Base-by-base conservation (phyloP, 2,888 invertebrate species). In the Pherbina coryleti region DNA sequence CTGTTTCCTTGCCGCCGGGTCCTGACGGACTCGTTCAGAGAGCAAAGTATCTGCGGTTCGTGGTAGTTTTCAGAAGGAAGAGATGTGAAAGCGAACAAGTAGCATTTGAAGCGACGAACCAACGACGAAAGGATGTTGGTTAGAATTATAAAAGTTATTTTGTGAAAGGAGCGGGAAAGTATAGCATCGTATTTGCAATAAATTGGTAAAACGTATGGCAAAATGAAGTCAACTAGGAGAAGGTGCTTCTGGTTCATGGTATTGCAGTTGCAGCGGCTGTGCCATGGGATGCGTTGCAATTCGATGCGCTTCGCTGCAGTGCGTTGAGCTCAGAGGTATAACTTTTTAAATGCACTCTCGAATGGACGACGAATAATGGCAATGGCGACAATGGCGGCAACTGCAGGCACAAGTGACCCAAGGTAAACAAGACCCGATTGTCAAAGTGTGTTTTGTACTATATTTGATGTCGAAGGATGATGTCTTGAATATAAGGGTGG, bases 131-230 rank as follows among this genome's bases (percentile, higher is more conserved):
- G 44, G 67, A 67, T 31, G 44, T 22, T n/a, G 37, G 70, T 53
- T 31, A 31, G 31, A 70, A 55, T 70, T 70, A 55, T 70, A 53
- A 70, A 55, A 70, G 70, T 51, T 51, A 55, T 70, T 53, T 70
- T 9, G 31, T 25, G 31, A 31, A 25, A 7, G 55, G 55, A 55
- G 44, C 64, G 34, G n/a, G 37, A 34, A 37, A 34, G 44, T 14
- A 28, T 5, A 44, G 44, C 51, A 51, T 17, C 69, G 28, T 69
- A 69, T 51, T 55, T 57, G 57, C 37, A 57, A 72, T 72, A 72
- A 72, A 57, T 72, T 57, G 72, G 57, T 34, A 22, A 22, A 55
- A 53, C 31, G 8, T 55, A 71, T 34, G 17, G 37, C 57, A 37
- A 57, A 57, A 22, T 14, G 55, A 19, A 57, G 53, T 57, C 55